Percentiles rank a stretch among this genome's conserved stretches.
Conservation (phyloP, 2,113 vertebrate genomes). For the Rhombomys opimus region DNA sequence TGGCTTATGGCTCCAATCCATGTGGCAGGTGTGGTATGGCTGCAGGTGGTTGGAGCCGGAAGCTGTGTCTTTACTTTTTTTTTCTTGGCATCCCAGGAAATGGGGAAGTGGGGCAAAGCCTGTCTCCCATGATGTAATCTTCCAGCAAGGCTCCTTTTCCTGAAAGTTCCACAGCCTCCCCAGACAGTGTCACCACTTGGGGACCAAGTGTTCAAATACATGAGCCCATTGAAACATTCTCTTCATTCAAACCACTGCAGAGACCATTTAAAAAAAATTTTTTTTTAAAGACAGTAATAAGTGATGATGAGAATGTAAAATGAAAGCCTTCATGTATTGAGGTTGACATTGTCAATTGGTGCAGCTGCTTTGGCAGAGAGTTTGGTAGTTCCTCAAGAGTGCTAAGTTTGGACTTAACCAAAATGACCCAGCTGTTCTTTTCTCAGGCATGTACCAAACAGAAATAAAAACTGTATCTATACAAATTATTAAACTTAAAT, state of each 20-base stretch:
- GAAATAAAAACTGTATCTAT: constrained; percentile 4
- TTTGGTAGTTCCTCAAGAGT: neutral
- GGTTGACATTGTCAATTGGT: neutral
- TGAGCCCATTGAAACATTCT: neutral
- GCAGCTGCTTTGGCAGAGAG: neutral
- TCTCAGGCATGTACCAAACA: neutral
- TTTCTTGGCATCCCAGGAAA: neutral
- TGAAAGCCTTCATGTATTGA: neutral
- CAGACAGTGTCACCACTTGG: neutral
- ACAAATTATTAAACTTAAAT: neutral
- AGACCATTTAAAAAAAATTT: neutral
- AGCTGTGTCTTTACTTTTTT: neutral
- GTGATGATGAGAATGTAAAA: neutral
- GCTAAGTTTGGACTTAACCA: neutral
- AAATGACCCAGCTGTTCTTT: neutral
- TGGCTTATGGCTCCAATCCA: neutral
- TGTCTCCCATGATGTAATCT: neutral
- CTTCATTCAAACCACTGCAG: neutral
- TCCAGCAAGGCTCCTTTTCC: too few relatives aligned
- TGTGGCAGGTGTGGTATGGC: neutral
- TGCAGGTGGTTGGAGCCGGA: neutral
- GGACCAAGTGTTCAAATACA: neutral
- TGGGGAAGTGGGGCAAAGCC: neutral
- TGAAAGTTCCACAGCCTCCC: neutral
- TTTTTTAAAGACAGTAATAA: neutral